Conservation (phyloP, 2,113 vertebrate genomes). For the Tetraodon nigroviridis region DNA sequence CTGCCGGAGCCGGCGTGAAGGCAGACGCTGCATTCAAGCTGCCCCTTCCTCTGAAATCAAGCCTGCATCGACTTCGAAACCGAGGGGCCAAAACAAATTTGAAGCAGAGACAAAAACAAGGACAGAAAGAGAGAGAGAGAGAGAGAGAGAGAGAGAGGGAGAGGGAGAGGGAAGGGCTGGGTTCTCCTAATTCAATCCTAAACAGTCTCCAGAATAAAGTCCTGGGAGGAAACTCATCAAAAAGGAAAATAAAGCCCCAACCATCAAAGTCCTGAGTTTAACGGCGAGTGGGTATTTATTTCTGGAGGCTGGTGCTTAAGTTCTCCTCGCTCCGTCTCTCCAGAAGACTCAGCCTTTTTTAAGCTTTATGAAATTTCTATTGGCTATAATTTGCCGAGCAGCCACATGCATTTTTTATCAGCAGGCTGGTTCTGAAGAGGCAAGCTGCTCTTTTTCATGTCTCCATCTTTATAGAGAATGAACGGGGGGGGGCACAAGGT, state of each 20-base stretch:
- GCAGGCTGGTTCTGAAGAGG: conserved; percentile 58
- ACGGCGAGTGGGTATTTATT: conserved; percentile 59
- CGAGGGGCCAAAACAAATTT: conserved; percentile 11
- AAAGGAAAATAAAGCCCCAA: conserved; percentile 14
- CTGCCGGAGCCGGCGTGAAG: conserved; percentile 45
- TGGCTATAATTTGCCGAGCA: conserved; percentile 69
- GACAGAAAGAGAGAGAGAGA: background rate
- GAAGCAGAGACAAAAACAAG: conserved; percentile 17
- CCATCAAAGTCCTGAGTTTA: conserved; percentile 58
- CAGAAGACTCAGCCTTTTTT: conserved; percentile 41
- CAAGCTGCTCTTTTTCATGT: conserved; percentile 48
- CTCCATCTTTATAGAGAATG: conserved; percentile 55
- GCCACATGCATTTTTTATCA: conserved; percentile 71
- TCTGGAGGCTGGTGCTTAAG: conserved; percentile 64
- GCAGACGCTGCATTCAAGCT: conserved; percentile 48
- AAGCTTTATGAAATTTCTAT: conserved; percentile 72
- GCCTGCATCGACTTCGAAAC: conserved; percentile 45
- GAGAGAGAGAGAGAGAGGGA: background rate
- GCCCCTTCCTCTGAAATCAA: conserved; percentile 50
- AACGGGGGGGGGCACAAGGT: conserved; percentile 39
- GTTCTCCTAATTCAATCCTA: conserved; percentile 45
- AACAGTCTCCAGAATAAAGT: conserved; percentile 29
- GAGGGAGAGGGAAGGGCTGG: background rate
- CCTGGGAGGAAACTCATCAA: conserved; percentile 27
- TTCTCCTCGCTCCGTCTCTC: conserved; percentile 55